Conservation (phyloP, 2,113 vertebrate genomes). For the Malurus cyaneus region DNA sequence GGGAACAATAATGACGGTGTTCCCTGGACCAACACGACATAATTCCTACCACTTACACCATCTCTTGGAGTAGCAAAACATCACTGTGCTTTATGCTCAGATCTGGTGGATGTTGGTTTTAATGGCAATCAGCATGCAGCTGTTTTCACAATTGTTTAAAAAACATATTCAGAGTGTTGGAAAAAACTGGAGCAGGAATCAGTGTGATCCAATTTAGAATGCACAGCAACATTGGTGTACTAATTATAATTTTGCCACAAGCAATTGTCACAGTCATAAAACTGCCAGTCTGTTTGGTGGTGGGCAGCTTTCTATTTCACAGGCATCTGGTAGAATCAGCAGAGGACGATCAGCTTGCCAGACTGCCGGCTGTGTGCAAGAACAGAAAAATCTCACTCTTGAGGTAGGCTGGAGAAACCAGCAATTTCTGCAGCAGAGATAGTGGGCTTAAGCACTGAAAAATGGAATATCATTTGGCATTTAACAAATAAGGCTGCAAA, state of each 20-base stretch:
- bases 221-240: slow-evolving; percentile 14
- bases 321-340: slow-evolving; percentile 52
- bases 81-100: rapidly evolving
- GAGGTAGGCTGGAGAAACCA: background rate
- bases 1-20: background rate
- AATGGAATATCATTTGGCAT: background rate
- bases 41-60: background rate
- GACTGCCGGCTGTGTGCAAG: background rate
- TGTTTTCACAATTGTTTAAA: slow-evolving; percentile 67
- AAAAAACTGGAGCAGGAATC: slow-evolving; percentile 52
- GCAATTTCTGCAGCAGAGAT: background rate
- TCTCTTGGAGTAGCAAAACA: rapidly evolving
- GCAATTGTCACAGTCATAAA: slow-evolving; percentile 53
- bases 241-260: slow-evolving; percentile 70
- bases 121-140: background rate
- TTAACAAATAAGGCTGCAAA: background rate
- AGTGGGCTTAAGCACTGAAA: background rate
- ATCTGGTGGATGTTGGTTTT: background rate
- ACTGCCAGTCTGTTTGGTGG: slow-evolving; percentile 38
- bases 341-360: slow-evolving; percentile 24
- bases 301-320: slow-evolving; percentile 60
- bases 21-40: background rate
- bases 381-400: background rate
- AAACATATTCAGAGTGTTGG: slow-evolving; percentile 25
- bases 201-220: slow-evolving; percentile 53